Conservation (phyloP, 2,888 invertebrate species). For the Helleia helle region DNA sequence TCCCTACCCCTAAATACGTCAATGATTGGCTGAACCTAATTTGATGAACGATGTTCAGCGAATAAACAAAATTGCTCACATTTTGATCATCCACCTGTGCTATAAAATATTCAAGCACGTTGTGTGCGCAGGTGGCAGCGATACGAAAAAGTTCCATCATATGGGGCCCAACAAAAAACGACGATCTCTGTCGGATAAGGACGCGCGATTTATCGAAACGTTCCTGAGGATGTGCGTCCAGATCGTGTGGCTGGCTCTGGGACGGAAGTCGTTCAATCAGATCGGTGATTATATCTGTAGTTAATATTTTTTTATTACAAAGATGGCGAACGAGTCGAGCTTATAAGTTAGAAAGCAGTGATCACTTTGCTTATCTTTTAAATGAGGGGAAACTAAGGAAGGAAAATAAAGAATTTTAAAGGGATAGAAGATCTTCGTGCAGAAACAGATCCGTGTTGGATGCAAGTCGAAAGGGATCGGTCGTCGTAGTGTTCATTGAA, state of each 20-base stretch:
- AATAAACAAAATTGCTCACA: too few relatives aligned
- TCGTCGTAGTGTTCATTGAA: too few relatives aligned
- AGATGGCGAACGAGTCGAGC: neutral
- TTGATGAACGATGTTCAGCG: too few relatives aligned
- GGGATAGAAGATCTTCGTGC: too few relatives aligned
- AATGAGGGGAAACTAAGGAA: neutral
- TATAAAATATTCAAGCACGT: too few relatives aligned
- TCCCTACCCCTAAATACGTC: too few relatives aligned
- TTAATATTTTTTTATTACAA: neutral
- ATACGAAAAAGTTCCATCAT: conserved; percentile 73
- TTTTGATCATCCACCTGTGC: too few relatives aligned
- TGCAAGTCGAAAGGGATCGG: too few relatives aligned
- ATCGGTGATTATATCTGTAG: conserved; percentile 59
- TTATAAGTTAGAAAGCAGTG: neutral
- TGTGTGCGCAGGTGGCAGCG: conserved; percentile 47
- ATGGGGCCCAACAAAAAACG: conserved; percentile 72
- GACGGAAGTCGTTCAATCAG: conserved; percentile 70
- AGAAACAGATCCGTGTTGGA: too few relatives aligned
- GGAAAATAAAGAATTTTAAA: too few relatives aligned
- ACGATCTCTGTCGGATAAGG: conserved; percentile 76
- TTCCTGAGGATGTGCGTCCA: conserved; percentile 73
- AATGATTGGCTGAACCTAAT: too few relatives aligned
- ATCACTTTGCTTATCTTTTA: neutral
- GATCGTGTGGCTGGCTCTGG: conserved; percentile 77
- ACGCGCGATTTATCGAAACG: conserved; percentile 75